Conservation (phyloP, 1,140 invertebrate genomes). For the Asobara japonica region DNA sequence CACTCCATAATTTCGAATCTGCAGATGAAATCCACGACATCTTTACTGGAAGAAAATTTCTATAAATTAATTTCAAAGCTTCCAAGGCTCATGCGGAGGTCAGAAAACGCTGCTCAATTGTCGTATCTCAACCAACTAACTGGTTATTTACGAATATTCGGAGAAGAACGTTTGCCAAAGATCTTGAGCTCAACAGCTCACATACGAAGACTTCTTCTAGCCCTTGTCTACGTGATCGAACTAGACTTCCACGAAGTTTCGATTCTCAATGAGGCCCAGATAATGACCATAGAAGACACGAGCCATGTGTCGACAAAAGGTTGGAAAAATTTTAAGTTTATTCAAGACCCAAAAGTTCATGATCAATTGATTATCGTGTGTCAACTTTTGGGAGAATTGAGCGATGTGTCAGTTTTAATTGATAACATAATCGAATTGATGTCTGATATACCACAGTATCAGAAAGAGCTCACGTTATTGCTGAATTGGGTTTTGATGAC, state of each 20-base stretch:
- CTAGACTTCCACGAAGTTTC: constrained; percentile 66
- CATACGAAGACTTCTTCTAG: constrained; percentile 66
- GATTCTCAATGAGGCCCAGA: constrained; percentile 68
- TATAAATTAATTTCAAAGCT: constrained; percentile 67
- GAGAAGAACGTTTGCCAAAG: constrained; percentile 64
- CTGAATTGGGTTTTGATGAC: constrained; percentile 62
- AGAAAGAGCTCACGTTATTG: constrained; percentile 68
- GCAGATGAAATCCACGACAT: constrained; percentile 59
- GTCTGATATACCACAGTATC: constrained; percentile 55
- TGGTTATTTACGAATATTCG: constrained; percentile 71
- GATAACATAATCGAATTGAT: constrained; percentile 71
- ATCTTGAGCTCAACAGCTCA: constrained; percentile 66
- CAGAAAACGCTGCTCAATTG: constrained; percentile 71
- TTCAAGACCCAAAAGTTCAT: constrained; percentile 56
- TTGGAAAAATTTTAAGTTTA: constrained; percentile 71
- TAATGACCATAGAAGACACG: constrained; percentile 56
- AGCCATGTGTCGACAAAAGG: constrained; percentile 42
- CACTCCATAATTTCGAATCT: constrained; percentile 49
- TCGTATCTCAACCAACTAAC: constrained; percentile 68
- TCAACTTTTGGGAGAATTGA: constrained; percentile 64
- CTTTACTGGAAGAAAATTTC: constrained; percentile 71
- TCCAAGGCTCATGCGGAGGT: constrained; percentile 70
- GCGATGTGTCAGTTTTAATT: constrained; percentile 66
- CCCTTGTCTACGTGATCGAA: constrained; percentile 68
- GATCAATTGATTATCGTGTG: constrained; percentile 66